phyloP scores from a whole-genome alignment of 2,113 vertebrate species.

The Muscicapa adusta region DNA sequence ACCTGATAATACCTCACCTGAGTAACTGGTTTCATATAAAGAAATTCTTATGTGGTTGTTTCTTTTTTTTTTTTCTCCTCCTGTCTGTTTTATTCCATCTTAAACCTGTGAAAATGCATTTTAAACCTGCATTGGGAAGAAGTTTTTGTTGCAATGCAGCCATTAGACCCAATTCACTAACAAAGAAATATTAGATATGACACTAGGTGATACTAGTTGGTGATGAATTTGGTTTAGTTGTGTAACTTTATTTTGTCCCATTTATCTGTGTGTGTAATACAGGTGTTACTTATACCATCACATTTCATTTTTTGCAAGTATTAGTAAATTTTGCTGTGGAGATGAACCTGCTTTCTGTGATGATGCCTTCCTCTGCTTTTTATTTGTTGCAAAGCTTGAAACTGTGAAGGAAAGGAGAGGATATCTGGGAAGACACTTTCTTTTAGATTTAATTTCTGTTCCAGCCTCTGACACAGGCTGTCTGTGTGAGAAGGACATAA shows the following conservation, averaged over 20 bases:
- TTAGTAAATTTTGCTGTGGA: background rate
- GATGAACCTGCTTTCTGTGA: background rate
- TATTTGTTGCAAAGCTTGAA: background rate
- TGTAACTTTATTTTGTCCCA: background rate
- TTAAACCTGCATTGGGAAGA: background rate
- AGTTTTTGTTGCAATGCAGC: background rate
- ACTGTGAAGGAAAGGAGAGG: background rate
- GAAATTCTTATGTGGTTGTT: background rate
- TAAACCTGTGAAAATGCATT: background rate
- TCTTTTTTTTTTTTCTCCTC: background rate
- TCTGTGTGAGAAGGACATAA: background rate
- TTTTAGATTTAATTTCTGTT: background rate
- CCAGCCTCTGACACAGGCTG: background rate
- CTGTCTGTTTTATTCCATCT: background rate
- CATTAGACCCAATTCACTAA: background rate
- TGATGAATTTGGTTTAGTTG: background rate
- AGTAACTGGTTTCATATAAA: background rate
- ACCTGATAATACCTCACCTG: background rate
- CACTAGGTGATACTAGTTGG: background rate
- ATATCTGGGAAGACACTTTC: background rate
- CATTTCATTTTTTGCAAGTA: background rate
- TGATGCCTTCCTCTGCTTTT: background rate
- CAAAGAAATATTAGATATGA: background rate
- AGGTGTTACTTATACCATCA: background rate
- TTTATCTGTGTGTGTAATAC: background rate